Base-by-base conservation (phyloP, 2,888 invertebrate genomes). In the Creontiades dilutus region DNA sequence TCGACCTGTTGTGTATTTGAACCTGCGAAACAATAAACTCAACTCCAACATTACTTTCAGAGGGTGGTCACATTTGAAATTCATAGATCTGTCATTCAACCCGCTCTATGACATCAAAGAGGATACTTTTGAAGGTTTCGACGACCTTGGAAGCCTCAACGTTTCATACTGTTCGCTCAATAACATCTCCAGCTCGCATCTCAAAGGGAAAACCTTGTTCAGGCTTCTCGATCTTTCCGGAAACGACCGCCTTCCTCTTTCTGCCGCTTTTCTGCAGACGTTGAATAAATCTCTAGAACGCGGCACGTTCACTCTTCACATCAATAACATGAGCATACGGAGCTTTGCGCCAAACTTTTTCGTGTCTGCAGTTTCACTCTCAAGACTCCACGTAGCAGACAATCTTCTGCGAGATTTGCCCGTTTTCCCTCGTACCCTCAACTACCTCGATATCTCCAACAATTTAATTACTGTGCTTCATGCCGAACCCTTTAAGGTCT, bases 151-250 rank as follows among this genome's bases (percentile, higher is more conserved):
- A 13, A 88, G 52, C 16, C 52, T 88, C 27, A 88, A 88, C 57
- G 52, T 78, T 11, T 88, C 88, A 16, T 88, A 88, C 78, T 88
- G 88, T 55, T 88, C 88, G 0, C 48, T 88, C 16, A 12, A 16
- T 7, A 76, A 90, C 47, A 85, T 91, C 13, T 90, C 91, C 16
- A 75, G 90, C 57, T 81, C 85, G 37, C 57, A 88, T 76, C 61
- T 91, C 2, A 84, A 68, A 75, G 89, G 82, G 16, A 23, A 75
- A 89, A 86, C 86, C 1, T 46, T 88, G 2, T 55, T 88, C 14
- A 88, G 78, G 88, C 28, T 85, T 48, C 80, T 91, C 13, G 91
- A 91, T 84, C 52, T 91, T n/a, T 91, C 91, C 12, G 90, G 90
- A 23, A 91, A 91, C 78, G 82, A 86, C 57, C 28, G 28, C 4